A percentile compares a stretch with the other conserved stretches of the same genome.
These are phyloP conservation scores for Strigops habroptila DNA, from an alignment of 2,113 vertebrate species.

Conservation along the genomic window DNA sequence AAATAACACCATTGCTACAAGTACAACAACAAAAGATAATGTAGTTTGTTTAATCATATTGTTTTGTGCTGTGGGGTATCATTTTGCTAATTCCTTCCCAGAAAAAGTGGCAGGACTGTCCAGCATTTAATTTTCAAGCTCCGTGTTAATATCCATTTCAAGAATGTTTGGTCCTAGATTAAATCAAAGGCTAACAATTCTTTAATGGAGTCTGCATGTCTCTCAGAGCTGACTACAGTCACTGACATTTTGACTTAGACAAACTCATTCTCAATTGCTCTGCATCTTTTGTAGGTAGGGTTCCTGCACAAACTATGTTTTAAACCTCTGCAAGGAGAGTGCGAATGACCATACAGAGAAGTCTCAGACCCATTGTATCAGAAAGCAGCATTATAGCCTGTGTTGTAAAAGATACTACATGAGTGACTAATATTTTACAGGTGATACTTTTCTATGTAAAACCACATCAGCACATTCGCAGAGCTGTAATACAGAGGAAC, in stretches of 20 bases:
- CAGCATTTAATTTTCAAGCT: not conserved
- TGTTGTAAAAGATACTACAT: not conserved
- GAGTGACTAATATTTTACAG: not conserved
- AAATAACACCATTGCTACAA: not conserved
- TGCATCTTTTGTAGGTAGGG: not conserved
- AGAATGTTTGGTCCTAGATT: not conserved
- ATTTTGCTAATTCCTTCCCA: not conserved
- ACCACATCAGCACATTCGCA: not conserved
- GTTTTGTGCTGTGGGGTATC: not conserved
- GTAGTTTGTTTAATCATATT: not conserved
- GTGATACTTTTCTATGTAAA: not conserved
- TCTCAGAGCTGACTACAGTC: not conserved
- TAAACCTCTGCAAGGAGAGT: not conserved
- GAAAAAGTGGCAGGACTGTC: not conserved
- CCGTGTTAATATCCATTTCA: not conserved
- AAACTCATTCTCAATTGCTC: not conserved
- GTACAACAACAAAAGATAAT: not conserved
- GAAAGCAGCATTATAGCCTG: not conserved
- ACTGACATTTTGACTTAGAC: not conserved
- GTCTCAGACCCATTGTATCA: not conserved
- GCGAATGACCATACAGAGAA: not conserved
- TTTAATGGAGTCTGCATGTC: not conserved
- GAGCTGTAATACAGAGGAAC: not conserved
- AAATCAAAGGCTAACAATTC: not conserved
- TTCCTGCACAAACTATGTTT: not conserved